A percentile compares a stretch with the other conserved stretches of the same genome.
Conservation (phyloP, 2,797 vertebrate genomes). For the Podarcis lilfordi region DNA sequence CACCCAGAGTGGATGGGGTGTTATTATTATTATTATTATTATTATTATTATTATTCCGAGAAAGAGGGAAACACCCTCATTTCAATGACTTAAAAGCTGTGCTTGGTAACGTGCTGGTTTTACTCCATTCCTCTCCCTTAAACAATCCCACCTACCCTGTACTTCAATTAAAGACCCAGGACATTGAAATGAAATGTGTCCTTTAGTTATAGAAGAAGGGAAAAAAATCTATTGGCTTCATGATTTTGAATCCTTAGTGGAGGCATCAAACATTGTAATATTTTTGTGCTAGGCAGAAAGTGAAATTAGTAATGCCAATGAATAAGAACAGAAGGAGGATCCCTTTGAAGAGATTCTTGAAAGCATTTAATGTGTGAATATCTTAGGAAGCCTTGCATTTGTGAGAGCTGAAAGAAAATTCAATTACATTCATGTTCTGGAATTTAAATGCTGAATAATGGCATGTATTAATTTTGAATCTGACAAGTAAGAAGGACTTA, state of each 20-base stretch:
- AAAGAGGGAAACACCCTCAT: not conserved
- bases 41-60: not conserved
- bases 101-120: conserved; percentile 1
- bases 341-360: conserved; percentile 42
- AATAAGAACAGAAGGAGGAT: conserved; percentile 32
- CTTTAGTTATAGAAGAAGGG: conserved; percentile 39
- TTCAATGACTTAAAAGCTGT: conserved; percentile 39
- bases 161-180: conserved; percentile 5
- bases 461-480: conserved; percentile 22
- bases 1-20: too few relatives aligned
- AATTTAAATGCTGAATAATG: conserved; percentile 42
- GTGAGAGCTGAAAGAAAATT: conserved; percentile 35
- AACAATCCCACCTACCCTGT: not conserved
- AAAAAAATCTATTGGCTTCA: not conserved
- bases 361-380: conserved; percentile 53
- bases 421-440: conserved; percentile 36
- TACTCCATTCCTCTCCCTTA: not conserved
- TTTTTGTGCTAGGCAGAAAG: conserved; percentile 41
- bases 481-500: conserved; percentile 39
- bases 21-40: too few relatives aligned
- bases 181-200: conserved; percentile 43
- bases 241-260: conserved; percentile 33
- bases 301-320: conserved; percentile 55
- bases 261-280: conserved; percentile 33
- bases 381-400: conserved; percentile 32